Evolutionary conservation across 2,113 vertebrate species (phyloP).

Genomic region (Calypte anna): DNA sequence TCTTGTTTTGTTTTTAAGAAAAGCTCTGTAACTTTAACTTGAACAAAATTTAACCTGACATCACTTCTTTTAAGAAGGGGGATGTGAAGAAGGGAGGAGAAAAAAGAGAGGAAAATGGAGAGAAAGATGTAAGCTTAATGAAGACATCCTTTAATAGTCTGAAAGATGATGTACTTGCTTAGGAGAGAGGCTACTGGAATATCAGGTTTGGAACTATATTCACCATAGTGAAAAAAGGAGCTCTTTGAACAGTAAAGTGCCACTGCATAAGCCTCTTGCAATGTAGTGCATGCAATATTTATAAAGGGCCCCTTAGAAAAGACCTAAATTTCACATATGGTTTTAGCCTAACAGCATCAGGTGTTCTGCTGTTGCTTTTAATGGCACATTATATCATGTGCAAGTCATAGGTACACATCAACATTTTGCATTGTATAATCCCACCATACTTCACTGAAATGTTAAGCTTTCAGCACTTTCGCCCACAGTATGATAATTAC

Average conservation of each 20-base stretch:
- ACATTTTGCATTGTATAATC: slow-evolving; percentile 62
- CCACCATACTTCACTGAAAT: slow-evolving; percentile 51
- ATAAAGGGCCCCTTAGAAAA: neutral
- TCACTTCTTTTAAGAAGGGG: neutral
- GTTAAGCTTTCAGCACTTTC: slow-evolving; percentile 70
- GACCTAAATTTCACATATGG: neutral
- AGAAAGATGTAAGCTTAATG: neutral
- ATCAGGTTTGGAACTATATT: neutral
- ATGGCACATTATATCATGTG: slow-evolving; percentile 3
- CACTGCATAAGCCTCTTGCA: neutral
- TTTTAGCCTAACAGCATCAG: neutral
- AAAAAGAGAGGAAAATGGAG: neutral
- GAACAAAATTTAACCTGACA: neutral
- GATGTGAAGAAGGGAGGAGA: no score
- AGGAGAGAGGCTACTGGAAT: neutral
- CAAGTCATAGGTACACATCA: slow-evolving; percentile 44
- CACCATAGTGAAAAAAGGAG: neutral
- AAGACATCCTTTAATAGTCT: neutral
- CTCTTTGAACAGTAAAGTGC: neutral
- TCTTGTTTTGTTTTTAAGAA: neutral
- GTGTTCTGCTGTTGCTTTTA: slow-evolving; percentile 36
- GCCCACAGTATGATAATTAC: slow-evolving; percentile 65
- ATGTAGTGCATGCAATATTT: neutral
- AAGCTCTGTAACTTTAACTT: neutral
- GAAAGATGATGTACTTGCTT: neutral